Evolutionary conservation across 1,140 invertebrate genomes (phyloP), one percentile per base, ranked within the genome.

Genomic region (Neoseiulus cucumeris): DNA sequence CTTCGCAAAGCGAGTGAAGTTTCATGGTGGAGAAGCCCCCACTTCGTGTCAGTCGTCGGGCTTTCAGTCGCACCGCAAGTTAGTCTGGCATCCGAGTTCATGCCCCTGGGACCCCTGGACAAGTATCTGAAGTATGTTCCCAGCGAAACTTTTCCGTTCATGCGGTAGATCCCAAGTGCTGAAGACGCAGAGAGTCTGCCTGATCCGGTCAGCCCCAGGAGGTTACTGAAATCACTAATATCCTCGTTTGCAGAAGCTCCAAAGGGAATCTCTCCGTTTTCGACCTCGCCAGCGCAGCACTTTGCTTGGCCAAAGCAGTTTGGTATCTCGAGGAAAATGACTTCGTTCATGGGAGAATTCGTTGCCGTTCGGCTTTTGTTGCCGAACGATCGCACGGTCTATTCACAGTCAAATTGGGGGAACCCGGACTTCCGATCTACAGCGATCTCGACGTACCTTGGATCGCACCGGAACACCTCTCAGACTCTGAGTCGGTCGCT

Each of bases 341-440:
- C 33, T 80, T 89, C 39, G 81, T 87, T 51, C 89, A 92, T 78
- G 88, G 86, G n/a, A 84, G 83, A 68, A 85, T 93, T 65, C 79
- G 89, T 45, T 91, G 87, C 74, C 79, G 82, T 18, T 87, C 88
- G 72, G 73, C 92, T 44, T 77, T 89, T 66, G 84, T 92, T 14
- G 79, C 81, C 65, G 74, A 78, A 22, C 83, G 86, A 69, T 80
- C 80, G 22, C 80, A 81, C 42, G 82, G 81, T 68, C 77, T 80
- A 39, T 84, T 91, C 65, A 78, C 80, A 47, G 84, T 90, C 1
- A 89, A 89, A 76, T 77, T 92, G 17, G 79, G 82, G 9, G 87
- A 91, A 77, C 85, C 87, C 9, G 85, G 86, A 68, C 78, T 89
- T 72, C 75, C 81, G 66, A 14, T 17, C 29, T 59, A 67, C 59